Evolutionary conservation across 2,888 invertebrate genomes (phyloP), one percentile per base, ranked within the genome.

Genomic region (Heteromyza rotundicornis): DNA sequence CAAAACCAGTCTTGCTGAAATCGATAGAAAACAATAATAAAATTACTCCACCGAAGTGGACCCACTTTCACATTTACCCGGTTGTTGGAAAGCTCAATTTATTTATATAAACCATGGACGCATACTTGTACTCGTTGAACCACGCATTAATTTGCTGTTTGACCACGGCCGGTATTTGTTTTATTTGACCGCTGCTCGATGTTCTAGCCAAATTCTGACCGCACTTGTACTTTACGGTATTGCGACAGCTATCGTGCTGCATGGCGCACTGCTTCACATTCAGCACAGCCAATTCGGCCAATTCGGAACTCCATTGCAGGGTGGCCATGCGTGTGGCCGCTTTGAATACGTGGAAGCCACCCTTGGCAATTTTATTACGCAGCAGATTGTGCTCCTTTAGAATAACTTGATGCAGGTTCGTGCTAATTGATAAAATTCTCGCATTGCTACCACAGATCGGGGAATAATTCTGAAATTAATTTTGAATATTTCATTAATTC

Each of bases 101-200:
- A 7, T 54, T 57, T 1, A 74, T 64, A 2, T 69, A 51, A 1
- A 47, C 12, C 68, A 67, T 63, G 19, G 22, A 65, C 35, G 68
- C 63, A 19, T 66, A 8, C 2, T 8, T 17, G 3, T 62, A 3
- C 65, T 75, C 74, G 12, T 1, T 20, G 73, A 74, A 75, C 76
- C 74, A 74, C 51, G 27, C 7, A 1, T 47, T 52, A 1, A 70
- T n/a, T 2, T 32, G 32, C 32, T 32, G 32, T 12, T 8, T 5
- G 32, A 12, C 32, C 5, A 32, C 1, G 3, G 14, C 3, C n/a
- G 24, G 16, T 5, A 2, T 8, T 3, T 14, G 7, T 32, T 19
- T 27, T 27, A 16, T 14, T 2, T 27, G 7, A 12, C 50, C 50
- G 17, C 3, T 5, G 10, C 62, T 62, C n/a, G 44, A 3, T 8